Percentiles rank a stretch among this genome's conserved stretches.
Evolutionary conservation across 2,888 invertebrate genomes (phyloP).

Genomic region (Parthenolecanium corni): DNA sequence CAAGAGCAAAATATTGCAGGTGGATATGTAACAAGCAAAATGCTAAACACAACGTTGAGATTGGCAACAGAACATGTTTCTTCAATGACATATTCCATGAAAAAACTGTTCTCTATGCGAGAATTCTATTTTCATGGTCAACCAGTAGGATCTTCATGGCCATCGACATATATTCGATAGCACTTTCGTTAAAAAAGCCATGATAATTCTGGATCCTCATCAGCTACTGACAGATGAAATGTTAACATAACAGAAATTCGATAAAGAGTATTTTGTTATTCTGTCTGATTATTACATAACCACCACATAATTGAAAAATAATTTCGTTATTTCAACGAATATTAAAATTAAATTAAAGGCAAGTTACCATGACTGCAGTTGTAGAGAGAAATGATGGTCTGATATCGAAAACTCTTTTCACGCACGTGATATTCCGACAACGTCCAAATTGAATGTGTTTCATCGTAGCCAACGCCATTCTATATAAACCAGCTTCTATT

Average conservation of each 20-base stretch:
- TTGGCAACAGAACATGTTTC: too few relatives aligned
- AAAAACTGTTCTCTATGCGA: not conserved
- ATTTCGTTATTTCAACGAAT: not conserved
- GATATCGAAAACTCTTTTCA: not conserved
- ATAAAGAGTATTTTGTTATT: too few relatives aligned
- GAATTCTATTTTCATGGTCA: too few relatives aligned
- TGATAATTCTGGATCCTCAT: too few relatives aligned
- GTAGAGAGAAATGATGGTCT: conserved; percentile 11
- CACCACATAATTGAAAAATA: not conserved
- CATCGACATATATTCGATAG: too few relatives aligned
- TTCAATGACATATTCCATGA: not conserved
- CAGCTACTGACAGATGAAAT: too few relatives aligned
- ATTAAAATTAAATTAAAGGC: too few relatives aligned
- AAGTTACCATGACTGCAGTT: conserved; percentile 15
- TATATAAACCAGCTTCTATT: not conserved
- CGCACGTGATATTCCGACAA: conserved; percentile 4
- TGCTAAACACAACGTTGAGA: not conserved
- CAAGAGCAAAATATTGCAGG: not conserved
- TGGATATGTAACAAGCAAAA: not conserved
- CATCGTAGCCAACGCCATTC: conserved; percentile 13
- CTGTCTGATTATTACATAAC: too few relatives aligned
- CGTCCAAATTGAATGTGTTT: conserved; percentile 12
- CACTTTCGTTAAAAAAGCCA: too few relatives aligned
- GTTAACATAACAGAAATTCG: too few relatives aligned
- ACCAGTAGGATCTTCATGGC: too few relatives aligned